Conservation (phyloP, 2,797 vertebrate genomes). For the Sarcophilus harrisii region DNA sequence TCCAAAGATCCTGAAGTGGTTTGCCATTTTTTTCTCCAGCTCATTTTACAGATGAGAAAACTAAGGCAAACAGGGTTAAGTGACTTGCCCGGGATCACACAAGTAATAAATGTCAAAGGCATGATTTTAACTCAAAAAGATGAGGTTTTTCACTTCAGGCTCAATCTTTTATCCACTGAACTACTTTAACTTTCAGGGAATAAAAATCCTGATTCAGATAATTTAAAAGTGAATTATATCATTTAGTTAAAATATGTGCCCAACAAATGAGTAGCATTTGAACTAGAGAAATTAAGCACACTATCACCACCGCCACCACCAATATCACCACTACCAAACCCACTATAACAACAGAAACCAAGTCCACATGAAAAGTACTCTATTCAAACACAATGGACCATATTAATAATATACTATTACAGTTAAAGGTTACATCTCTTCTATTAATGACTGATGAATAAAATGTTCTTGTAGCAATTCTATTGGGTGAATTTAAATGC, state of each 20-base stretch:
- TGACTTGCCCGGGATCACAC: background rate
- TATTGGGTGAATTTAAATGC: background rate
- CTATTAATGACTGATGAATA: background rate
- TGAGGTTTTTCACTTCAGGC: background rate
- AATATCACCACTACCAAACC: no score
- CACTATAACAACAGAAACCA: background rate
- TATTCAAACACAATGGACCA: background rate
- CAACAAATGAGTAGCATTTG: background rate
- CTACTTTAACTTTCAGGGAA: background rate
- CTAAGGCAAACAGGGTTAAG: background rate
- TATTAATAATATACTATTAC: background rate
- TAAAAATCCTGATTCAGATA: background rate
- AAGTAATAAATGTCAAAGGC: background rate
- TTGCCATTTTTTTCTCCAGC: background rate
- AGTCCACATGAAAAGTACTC: background rate
- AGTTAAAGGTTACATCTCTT: background rate
- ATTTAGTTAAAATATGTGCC: background rate
- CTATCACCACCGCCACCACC: background rate
- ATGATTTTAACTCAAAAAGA: background rate
- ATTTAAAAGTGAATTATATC: background rate
- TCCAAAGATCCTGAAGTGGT: background rate
- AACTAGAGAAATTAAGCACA: background rate
- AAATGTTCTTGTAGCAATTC: background rate
- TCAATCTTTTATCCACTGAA: background rate
- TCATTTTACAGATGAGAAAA: background rate